Evolutionary conservation across 2,797 vertebrate species (phyloP).

Genomic region (Geotrypetes seraphini): DNA sequence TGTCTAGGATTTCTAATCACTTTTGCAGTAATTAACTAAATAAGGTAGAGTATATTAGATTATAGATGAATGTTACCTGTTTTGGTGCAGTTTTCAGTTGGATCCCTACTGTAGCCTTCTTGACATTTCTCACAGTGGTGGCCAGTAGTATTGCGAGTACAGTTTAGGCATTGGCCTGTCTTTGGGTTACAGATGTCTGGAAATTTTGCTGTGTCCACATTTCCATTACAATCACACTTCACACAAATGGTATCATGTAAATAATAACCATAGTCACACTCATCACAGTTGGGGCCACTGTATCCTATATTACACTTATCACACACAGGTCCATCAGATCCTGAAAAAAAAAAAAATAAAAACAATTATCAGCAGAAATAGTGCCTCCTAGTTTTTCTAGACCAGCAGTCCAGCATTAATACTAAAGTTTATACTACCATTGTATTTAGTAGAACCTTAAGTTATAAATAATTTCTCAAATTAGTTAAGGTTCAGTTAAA

Average conservation of each 20-base stretch:
- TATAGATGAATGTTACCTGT: too few species aligned
- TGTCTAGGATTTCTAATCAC: too few species aligned
- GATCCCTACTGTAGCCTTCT: slow-evolving; percentile 56
- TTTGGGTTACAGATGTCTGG: slow-evolving; percentile 63
- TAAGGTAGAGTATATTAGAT: too few species aligned
- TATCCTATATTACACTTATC: slow-evolving; percentile 65
- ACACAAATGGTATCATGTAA: slow-evolving; percentile 62
- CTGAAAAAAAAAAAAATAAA: slow-evolving; percentile 40
- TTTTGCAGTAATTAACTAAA: too few species aligned
- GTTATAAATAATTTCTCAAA: too few species aligned
- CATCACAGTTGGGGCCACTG: slow-evolving; percentile 58
- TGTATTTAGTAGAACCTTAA: too few species aligned
- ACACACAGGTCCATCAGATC: slow-evolving; percentile 48
- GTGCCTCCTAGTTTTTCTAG: too few species aligned
- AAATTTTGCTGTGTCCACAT: slow-evolving; percentile 57
- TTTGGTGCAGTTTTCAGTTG: slow-evolving; percentile 62
- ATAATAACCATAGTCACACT: slow-evolving; percentile 69
- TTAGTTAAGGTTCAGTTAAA: too few species aligned
- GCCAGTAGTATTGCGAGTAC: slow-evolving; percentile 70
- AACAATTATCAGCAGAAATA: too few species aligned
- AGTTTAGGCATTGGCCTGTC: slow-evolving; percentile 70
- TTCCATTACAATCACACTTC: slow-evolving; percentile 72
- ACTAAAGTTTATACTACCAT: too few species aligned
- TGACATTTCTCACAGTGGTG: slow-evolving; percentile 67
- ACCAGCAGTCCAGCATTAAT: too few species aligned